Evolutionary conservation across 2,113 vertebrate species (phyloP), one percentile per base, ranked within the genome.

Genomic region (Alaudala cheleensis): DNA sequence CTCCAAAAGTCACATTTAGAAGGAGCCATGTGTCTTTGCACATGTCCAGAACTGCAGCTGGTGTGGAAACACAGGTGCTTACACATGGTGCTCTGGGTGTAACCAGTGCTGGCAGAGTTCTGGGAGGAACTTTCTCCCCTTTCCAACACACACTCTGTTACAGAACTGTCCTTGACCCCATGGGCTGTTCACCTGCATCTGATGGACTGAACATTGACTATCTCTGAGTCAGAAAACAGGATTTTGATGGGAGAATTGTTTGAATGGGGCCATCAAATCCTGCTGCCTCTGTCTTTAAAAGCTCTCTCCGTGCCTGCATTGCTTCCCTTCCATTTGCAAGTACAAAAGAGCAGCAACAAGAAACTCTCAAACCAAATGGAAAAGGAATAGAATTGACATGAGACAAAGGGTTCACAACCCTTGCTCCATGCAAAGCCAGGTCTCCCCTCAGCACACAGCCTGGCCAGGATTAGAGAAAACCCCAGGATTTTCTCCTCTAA

Each of bases 381-480:
- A 72, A 90, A 93, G 78, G 64, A 77, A 66, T 2, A 57, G 40
- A 21, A n/a, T 50, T 65, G 64, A 49, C 5, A 26, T 17, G 25
- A 81, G 78, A 45, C n/a, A 67, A 47, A 0, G 0, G 5, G 1
- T 70, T 58, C 0, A 0, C 44, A 81, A 34, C 51, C 34, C 50
- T 26, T 0, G 3, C 34, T 42, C 49, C 81, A 4, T 24, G 45
- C 28, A 34, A 23, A 82, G n/a, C 4, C 1, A 25, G 10, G 34
- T 12, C 3, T 37, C 34, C 45, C 26, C 44, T n/a, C 71, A 61
- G 54, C 49, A 44, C 33, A 49, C 14, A 49, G 54, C 51, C 50
- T 79, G 53, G 19, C 24, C 2, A 13, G 31, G 17, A 76, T 88
- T 58, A 86, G 26, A 45, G 39, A 86, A 78, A 89, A 69, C 7